Evolutionary conservation across 2,113 vertebrate genomes (phyloP).

Genomic region (Ageneiosus marmoratus): DNA sequence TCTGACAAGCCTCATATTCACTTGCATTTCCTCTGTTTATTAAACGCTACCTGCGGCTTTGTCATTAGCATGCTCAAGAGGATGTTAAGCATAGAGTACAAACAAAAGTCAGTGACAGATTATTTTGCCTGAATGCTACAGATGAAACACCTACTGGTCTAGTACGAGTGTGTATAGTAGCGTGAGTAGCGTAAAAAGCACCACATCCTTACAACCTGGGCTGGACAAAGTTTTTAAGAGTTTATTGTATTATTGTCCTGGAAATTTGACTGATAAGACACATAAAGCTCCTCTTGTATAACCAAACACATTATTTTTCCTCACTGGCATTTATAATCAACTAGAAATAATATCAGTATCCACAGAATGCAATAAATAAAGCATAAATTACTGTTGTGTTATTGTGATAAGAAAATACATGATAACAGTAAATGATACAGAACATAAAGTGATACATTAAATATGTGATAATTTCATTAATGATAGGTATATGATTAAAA

Average conservation of each 20-base stretch:
- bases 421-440: neutral
- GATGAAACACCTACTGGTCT: constrained; percentile 3
- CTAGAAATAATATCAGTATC: neutral
- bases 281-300: neutral
- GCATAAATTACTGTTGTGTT: neutral
- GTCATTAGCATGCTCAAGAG: constrained; percentile 60
- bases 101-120: constrained; percentile 55
- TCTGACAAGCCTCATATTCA: constrained; percentile 84
- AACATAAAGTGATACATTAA: neutral
- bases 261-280: neutral
- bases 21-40: constrained; percentile 88
- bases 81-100: constrained; percentile 77
- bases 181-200: neutral
- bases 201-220: neutral
- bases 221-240: neutral
- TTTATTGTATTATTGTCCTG: neutral
- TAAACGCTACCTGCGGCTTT: constrained; percentile 61
- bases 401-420: neutral
- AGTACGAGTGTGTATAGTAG: neutral
- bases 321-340: neutral
- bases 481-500: neutral
- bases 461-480: neutral
- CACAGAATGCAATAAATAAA: neutral
- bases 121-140: constrained; percentile 8
- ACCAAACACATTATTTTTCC: neutral